Evolutionary conservation across 2,113 vertebrate genomes (phyloP).

Genomic region (Peromyscus maniculatus): DNA sequence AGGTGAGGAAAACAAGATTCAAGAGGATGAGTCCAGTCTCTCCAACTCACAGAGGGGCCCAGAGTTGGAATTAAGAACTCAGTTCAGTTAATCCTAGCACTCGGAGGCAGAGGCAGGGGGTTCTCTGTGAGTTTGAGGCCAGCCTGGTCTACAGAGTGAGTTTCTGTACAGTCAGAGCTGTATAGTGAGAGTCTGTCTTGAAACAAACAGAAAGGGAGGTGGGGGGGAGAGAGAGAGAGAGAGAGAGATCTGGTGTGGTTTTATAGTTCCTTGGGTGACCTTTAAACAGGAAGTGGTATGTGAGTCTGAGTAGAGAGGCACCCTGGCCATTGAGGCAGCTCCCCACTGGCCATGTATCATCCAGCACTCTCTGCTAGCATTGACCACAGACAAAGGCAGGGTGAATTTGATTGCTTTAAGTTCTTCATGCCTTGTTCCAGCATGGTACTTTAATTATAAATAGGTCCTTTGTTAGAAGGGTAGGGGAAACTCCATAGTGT

Average conservation of each 20-base stretch:
- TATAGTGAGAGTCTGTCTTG: not conserved
- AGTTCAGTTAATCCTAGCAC: not conserved
- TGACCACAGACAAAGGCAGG: not conserved
- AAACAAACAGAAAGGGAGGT: not conserved
- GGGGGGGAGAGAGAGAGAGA: not conserved
- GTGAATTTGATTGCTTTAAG: not conserved
- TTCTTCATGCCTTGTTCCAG: not conserved
- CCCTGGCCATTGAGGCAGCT: not conserved
- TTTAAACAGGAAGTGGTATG: not conserved
- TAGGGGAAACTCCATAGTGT: not conserved
- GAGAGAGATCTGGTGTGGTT: slow-evolving; percentile 3
- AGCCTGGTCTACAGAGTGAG: not conserved
- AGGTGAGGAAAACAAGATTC: slow-evolving; percentile 39
- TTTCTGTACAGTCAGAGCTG: not conserved
- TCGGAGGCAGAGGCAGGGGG: not conserved
- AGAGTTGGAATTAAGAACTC: slow-evolving; percentile 3
- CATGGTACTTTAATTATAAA: slow-evolving; percentile 55
- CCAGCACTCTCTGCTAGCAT: not conserved
- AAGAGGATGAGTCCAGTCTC: not conserved
- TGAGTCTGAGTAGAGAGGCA: not conserved
- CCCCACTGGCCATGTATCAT: not conserved
- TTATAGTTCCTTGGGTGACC: slow-evolving; percentile 42
- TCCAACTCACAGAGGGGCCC: not conserved
- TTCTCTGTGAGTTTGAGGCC: not conserved
- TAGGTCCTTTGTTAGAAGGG: slow-evolving; percentile 49